Evolutionary conservation across 2,888 invertebrate species (phyloP).

Genomic region (Stenolophus ochropezus): DNA sequence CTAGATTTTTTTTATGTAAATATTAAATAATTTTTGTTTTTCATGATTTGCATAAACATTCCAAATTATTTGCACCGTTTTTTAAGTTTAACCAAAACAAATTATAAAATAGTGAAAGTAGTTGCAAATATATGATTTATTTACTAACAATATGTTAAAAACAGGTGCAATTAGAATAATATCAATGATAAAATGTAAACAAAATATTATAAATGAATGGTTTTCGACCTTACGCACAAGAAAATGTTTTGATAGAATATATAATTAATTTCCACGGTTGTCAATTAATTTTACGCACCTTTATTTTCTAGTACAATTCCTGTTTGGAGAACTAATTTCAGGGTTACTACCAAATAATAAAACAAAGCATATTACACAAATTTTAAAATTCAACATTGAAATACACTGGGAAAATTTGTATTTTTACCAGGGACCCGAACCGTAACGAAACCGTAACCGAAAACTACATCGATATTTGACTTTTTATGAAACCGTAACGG

Average conservation of each 20-base stretch:
- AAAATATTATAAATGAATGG: neutral
- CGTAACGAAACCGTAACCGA: too few relatives aligned
- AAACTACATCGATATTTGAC: too few relatives aligned
- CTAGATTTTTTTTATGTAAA: neutral
- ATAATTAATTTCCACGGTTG: slow-evolving; percentile 6
- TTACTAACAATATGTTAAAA: too few relatives aligned
- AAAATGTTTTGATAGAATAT: slow-evolving; percentile 5
- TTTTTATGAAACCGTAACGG: too few relatives aligned
- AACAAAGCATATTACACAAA: neutral
- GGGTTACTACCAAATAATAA: neutral
- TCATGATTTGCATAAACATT: neutral
- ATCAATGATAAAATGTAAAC: neutral
- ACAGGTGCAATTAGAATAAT: too few relatives aligned
- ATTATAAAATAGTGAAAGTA: neutral
- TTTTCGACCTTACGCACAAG: neutral
- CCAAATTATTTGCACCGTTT: neutral
- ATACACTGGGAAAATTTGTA: too few relatives aligned
- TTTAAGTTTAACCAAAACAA: neutral
- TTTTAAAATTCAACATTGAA: too few relatives aligned
- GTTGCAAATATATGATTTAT: neutral
- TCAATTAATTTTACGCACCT: slow-evolving; percentile 11
- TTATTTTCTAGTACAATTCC: neutral
- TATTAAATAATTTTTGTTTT: neutral
- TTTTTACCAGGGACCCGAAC: too few relatives aligned
- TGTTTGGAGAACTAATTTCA: slow-evolving; percentile 1